A percentile compares a stretch with the other conserved stretches of the same genome.
Evolutionary conservation across 1,140 invertebrate genomes (phyloP).

Genomic region (Bombus cullumanus): DNA sequence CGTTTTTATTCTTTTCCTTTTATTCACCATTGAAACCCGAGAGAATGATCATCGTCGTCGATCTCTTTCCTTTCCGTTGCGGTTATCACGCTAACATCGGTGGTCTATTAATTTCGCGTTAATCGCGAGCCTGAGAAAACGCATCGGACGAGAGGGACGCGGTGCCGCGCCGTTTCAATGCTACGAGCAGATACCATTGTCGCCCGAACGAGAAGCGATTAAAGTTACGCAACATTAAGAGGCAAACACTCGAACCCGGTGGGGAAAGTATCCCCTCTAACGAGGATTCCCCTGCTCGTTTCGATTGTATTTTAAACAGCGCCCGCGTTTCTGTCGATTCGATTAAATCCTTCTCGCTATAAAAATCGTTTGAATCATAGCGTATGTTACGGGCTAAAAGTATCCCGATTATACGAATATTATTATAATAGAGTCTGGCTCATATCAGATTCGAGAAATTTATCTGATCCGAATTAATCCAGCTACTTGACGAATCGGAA

Average conservation of each 20-base stretch:
- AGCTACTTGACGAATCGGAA: not conserved
- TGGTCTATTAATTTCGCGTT: slow-evolving; percentile 27
- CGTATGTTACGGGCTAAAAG: not conserved
- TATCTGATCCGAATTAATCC: no score
- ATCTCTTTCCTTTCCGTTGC: slow-evolving; percentile 6
- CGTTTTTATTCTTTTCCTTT: not conserved
- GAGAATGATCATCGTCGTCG: not conserved
- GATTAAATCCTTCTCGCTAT: not conserved
- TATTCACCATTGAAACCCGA: not conserved
- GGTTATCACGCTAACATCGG: not conserved
- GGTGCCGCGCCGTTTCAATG: no score
- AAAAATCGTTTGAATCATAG: not conserved
- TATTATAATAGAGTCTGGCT: no score
- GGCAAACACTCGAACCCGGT: not conserved
- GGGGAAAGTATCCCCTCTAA: not conserved
- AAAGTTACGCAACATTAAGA: slow-evolving; percentile 31
- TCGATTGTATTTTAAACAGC: not conserved
- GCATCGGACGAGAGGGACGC: not conserved
- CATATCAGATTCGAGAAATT: no score
- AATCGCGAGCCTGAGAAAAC: slow-evolving; percentile 19
- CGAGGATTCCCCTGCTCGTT: not conserved
- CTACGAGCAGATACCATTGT: slow-evolving; percentile 6
- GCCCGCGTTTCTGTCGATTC: slow-evolving; percentile 5
- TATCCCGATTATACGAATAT: no score
- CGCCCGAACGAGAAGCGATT: slow-evolving; percentile 25